Conservation (phyloP, 2,797 vertebrate genomes). For the Gymnoscopelus braueri region DNA sequence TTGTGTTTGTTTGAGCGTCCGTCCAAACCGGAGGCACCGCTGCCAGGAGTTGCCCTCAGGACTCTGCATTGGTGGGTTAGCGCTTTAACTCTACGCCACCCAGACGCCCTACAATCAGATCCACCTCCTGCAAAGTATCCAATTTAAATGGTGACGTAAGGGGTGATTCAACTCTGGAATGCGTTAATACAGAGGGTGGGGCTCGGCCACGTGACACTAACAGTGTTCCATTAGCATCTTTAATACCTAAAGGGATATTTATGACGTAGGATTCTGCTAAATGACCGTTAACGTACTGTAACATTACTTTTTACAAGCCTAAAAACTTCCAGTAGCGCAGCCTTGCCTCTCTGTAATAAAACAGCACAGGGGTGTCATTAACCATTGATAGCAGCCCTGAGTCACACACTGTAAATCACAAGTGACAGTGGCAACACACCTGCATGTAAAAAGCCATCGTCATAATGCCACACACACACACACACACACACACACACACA, state of each 20-base stretch:
- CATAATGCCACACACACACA: neutral
- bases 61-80: no score
- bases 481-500: no score
- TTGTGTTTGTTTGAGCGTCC: no score
- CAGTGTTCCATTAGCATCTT: neutral
- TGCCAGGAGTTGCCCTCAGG: no score
- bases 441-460: conserved; percentile 17
- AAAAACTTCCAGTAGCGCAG: neutral
- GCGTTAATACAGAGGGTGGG: no score
- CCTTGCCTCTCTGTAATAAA: conserved; percentile 29
- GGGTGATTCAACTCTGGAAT: no score
- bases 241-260: neutral
- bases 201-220: no score
- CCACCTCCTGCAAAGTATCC: no score
- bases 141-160: no score
- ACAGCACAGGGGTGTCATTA: conserved; percentile 26
- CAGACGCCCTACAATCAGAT: no score
- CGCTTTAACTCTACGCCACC: no score
- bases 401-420: conserved; percentile 36
- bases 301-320: conserved; percentile 13
- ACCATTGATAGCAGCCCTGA: conserved; percentile 21
- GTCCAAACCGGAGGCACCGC: no score
- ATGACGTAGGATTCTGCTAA: conserved; percentile 5
- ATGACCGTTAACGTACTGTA: conserved; percentile 20
- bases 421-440: conserved; percentile 38